Base-by-base conservation (phyloP, 2,888 invertebrate species). In the Drosophila affinis region DNA sequence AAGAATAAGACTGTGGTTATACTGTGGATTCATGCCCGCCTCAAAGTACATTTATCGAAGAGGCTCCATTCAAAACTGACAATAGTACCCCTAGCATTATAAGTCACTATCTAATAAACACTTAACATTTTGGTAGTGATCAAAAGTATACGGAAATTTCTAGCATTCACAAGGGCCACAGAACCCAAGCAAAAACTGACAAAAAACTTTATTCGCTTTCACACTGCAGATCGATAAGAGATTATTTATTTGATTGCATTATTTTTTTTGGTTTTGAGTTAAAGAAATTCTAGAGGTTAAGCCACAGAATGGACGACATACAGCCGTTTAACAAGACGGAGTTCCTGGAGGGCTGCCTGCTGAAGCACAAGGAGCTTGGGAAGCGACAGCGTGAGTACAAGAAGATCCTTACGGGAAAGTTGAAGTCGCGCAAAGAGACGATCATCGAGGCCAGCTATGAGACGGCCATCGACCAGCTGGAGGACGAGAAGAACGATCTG, bases 351-450 rank as follows among this genome's bases (percentile, higher is more conserved):
- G 46, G 63, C 6, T 91, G 90, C 58, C 69, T 85, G 24, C 46
- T 72, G 1, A 90, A 91, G 72, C 90, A 91, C 49, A 88, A 88
- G 14, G 91, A 92, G 55, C 73, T 92, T 5, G 83, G 88, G 12
- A 91, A 89, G 65, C 83, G 90, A 0, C 92, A 92, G 72, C 82
- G 91, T 2, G 90, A 91, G 39, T 92, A 92, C 63, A 91, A 91
- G 67, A 91, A 90, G 72, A 81, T 91, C 27, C 78, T 92, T 1
- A 83, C 85, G 3, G 83, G 88, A 24, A 90, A 89, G 62, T 64
- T 88, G 3, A 77, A 88, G 63, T 83, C 81, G 0, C 90, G 91
- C 27, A 89, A 90, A 60, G 91, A 91, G 39, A 86, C 89, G 4
- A 91, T 91, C 39, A 77, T 88, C 24, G 89, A 90, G 71, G 77